Conservation (phyloP, 2,797 vertebrate genomes). For the Poeciliopsis presidionis region DNA sequence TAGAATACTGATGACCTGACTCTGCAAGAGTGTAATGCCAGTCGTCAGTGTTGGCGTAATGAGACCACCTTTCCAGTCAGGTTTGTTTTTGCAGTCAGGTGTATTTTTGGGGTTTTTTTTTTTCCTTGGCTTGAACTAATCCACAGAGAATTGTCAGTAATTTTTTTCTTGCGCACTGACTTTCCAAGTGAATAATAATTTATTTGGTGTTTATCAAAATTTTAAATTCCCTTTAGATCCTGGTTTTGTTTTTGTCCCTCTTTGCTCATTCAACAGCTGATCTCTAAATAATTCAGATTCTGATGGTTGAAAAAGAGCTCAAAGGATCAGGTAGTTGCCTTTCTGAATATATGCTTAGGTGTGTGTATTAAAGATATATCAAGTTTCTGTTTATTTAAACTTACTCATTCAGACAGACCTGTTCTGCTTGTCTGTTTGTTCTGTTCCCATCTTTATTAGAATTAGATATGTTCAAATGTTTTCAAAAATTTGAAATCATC, state of each 20-base stretch:
- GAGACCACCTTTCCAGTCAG: slow-evolving; percentile 48
- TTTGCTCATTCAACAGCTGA: slow-evolving; percentile 71
- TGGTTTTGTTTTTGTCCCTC: slow-evolving; percentile 51
- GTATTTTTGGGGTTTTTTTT: slow-evolving; percentile 36
- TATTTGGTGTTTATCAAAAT: slow-evolving; percentile 19
- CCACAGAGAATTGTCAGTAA: slow-evolving; percentile 53
- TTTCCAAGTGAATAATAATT: slow-evolving; percentile 27
- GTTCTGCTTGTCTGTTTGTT: slow-evolving; percentile 9
- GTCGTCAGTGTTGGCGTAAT: slow-evolving; percentile 48
- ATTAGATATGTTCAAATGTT: background rate
- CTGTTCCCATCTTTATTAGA: background rate
- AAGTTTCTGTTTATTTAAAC: slow-evolving; percentile 62
- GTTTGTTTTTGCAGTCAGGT: slow-evolving; percentile 49
- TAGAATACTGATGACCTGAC: slow-evolving; percentile 19
- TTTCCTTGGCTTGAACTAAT: slow-evolving; percentile 11
- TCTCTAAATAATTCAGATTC: slow-evolving; percentile 76
- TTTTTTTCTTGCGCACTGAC: slow-evolving; percentile 22
- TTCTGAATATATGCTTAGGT: slow-evolving; percentile 29
- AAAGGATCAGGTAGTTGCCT: slow-evolving; percentile 7
- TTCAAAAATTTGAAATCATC: background rate
- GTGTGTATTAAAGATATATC: slow-evolving; percentile 64
- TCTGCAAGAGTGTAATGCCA: slow-evolving; percentile 17
- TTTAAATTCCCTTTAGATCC: slow-evolving; percentile 38
- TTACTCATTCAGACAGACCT: slow-evolving; percentile 52
- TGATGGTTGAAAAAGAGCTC: slow-evolving; percentile 55